Percentiles rank a stretch among this genome's conserved stretches.
Conservation (phyloP, 1,140 invertebrate genomes). For the Hesperophylax magnus region DNA sequence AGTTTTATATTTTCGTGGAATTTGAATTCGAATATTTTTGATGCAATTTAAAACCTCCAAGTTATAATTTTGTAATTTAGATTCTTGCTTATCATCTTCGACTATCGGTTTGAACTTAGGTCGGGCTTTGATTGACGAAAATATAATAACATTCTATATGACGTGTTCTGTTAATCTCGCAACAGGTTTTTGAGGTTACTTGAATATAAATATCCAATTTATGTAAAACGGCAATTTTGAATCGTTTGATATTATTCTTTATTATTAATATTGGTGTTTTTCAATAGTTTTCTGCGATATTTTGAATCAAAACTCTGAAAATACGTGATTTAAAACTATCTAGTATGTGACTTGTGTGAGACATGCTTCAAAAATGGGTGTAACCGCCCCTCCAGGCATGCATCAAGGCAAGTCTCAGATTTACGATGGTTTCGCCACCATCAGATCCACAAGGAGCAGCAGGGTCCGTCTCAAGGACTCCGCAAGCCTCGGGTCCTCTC, state of each 20-base stretch:
- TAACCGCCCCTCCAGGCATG: conserved; percentile 57
- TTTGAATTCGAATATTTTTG: too few relatives aligned
- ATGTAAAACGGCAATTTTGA: background rate
- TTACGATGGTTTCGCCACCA: conserved; percentile 87
- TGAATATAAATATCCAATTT: background rate
- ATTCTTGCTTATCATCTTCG: too few relatives aligned
- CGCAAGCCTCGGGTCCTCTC: background rate
- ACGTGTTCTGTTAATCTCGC: too few relatives aligned
- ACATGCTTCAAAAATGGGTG: conserved; percentile 44
- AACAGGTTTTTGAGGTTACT: too few relatives aligned
- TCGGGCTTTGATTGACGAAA: too few relatives aligned
- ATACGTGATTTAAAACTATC: background rate
- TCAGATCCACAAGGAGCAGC: conserved; percentile 73
- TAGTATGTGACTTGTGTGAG: conserved; percentile 9
- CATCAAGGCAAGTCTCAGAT: conserved; percentile 74
- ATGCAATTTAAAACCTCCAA: too few relatives aligned
- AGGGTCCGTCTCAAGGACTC: conserved; percentile 65
- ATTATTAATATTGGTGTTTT: background rate
- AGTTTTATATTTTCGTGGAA: too few relatives aligned
- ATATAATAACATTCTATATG: too few relatives aligned
- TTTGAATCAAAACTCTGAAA: background rate
- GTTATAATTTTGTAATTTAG: too few relatives aligned
- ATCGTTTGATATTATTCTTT: background rate
- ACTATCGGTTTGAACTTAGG: too few relatives aligned
- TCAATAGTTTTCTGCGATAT: background rate